A percentile compares a stretch with the other conserved stretches of the same genome.
These are phyloP conservation scores for Coracopsis vasa DNA, from an alignment of 2,113 vertebrate species.

Conservation along the genomic window DNA sequence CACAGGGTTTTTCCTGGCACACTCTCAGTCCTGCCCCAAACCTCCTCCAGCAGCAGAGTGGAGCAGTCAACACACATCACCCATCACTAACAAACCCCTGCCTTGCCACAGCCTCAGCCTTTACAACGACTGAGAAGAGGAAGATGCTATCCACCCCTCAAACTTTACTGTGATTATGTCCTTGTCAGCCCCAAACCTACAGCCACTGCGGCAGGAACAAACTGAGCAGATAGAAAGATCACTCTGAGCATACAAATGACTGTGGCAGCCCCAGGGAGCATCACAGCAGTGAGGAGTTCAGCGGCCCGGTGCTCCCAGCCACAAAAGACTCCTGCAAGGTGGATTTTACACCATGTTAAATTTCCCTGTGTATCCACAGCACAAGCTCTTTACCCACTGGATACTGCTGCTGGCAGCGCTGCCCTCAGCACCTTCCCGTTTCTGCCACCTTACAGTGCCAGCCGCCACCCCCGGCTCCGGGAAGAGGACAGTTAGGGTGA, in stretches of 20 bases:
- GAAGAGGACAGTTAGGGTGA: not conserved
- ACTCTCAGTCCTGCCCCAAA: not conserved
- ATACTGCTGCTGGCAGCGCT: not conserved
- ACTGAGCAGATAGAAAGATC: not conserved
- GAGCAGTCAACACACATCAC: not conserved
- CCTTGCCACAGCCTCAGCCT: not conserved
- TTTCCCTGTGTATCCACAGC: not conserved
- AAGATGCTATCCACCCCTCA: not conserved
- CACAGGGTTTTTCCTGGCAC: not conserved
- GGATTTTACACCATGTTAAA: not conserved
- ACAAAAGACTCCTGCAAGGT: not conserved
- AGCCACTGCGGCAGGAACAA: not conserved
- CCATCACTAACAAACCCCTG: accelerated
- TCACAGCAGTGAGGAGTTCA: not conserved
- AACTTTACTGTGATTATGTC: accelerated
- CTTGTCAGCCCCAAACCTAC: not conserved
- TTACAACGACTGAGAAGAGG: accelerated
- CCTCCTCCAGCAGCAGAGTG: not conserved
- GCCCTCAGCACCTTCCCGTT: not conserved
- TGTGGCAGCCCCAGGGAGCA: not conserved
- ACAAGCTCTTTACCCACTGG: not conserved
- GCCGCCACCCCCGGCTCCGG: not conserved
- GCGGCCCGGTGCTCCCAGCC: not conserved
- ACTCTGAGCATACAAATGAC: not conserved
- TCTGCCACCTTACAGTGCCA: not conserved